phyloP scores from a whole-genome alignment of 2,888 invertebrate genomes.

The Tetragonisca angustula region DNA sequence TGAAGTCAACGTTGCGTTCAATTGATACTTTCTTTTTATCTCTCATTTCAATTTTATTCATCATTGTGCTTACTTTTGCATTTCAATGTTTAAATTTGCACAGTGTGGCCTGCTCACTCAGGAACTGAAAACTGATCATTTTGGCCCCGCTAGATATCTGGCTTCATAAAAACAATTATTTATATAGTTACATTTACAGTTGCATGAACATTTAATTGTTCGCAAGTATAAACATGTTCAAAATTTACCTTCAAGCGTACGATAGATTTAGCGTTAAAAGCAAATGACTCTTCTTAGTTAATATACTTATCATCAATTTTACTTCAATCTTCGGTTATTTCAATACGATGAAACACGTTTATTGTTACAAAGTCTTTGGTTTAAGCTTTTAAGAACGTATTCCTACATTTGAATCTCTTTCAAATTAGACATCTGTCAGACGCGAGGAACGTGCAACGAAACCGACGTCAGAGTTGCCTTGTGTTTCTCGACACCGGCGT shows the following conservation, averaged over 20 bases:
- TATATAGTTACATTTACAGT: neutral
- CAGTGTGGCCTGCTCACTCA: constrained; percentile 3
- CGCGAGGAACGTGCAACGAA: constrained; percentile 39
- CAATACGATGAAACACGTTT: neutral
- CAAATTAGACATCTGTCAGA: constrained; percentile 36
- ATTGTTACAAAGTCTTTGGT: neutral
- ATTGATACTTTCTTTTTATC: constrained; percentile 1
- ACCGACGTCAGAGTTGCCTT: constrained; percentile 48
- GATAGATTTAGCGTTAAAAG: no score
- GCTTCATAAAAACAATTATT: neutral
- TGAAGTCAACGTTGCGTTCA: neutral
- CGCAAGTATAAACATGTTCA: no score
- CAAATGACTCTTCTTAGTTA: neutral
- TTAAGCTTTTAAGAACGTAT: constrained; percentile 8
- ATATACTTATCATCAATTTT: neutral
- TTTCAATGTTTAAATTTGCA: constrained; percentile 27
- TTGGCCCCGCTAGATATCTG: neutral
- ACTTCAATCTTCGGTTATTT: neutral
- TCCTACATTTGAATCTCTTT: constrained; percentile 20
- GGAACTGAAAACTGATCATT: neutral
- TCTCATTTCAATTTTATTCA: constrained; percentile 11
- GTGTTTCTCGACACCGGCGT: constrained; percentile 47
- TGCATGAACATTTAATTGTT: neutral
- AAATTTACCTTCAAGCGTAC: no score
- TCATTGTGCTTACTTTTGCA: constrained; percentile 13